phyloP scores from a whole-genome alignment of 2,113 vertebrate species.

The Myrmophylax atrothorax region DNA sequence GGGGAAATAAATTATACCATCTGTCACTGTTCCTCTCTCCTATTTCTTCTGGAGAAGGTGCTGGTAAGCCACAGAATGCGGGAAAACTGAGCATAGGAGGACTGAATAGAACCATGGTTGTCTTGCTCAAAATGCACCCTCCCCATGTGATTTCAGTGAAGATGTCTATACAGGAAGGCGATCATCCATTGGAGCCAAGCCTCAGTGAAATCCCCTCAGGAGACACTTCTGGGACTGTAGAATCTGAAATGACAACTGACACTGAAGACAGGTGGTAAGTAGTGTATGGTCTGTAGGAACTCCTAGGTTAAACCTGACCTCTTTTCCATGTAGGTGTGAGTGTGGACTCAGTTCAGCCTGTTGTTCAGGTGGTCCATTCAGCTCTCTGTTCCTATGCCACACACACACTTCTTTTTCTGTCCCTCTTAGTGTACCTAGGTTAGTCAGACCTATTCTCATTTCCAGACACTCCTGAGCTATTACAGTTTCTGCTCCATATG shows the following conservation, averaged over 20 bases:
- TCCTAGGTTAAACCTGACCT: neutral
- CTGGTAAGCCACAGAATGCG: neutral
- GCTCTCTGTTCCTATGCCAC: neutral
- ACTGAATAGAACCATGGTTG: neutral
- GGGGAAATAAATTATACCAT: neutral
- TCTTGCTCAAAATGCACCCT: neutral
- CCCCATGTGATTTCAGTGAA: accelerated
- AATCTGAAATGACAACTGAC: neutral
- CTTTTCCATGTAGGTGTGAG: neutral
- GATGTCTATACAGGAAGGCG: accelerated
- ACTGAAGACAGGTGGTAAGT: neutral
- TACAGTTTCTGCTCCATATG: neutral
- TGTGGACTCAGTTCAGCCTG: neutral
- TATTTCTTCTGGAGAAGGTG: neutral
- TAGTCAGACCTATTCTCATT: neutral
- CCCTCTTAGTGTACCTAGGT: neutral
- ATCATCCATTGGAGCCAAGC: neutral
- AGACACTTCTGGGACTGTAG: neutral
- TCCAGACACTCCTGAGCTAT: neutral
- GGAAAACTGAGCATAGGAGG: neutral
- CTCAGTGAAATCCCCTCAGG: neutral
- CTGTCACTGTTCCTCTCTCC: neutral
- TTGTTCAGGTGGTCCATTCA: neutral
- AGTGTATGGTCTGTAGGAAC: neutral
- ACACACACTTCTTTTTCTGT: neutral